A percentile compares a stretch with the other conserved stretches of the same genome.
These are phyloP conservation scores for Drosophila aff. DNA, from an alignment of 1,140 invertebrate genomes.

Conservation along the genomic window DNA sequence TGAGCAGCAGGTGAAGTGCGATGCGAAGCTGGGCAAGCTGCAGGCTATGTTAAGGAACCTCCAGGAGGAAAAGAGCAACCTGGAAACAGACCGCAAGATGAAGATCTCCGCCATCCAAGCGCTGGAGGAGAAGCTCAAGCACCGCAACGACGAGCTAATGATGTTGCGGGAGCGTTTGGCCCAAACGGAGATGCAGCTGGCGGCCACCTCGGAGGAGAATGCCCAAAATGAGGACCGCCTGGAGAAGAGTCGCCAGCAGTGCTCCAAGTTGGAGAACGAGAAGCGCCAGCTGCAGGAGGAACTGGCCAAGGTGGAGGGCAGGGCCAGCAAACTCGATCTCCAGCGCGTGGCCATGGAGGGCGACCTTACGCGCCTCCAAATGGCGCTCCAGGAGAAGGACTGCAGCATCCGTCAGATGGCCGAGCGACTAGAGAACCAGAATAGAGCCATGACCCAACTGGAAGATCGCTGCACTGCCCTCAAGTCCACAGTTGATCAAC, in stretches of 20 bases:
- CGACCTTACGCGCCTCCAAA: conserved; percentile 93
- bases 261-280: conserved; percentile 91
- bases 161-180: conserved; percentile 92
- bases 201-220: conserved; percentile 91
- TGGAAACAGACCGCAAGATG: conserved; percentile 90
- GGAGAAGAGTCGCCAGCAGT: conserved; percentile 89
- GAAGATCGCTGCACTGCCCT: conserved; percentile 90
- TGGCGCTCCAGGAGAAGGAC: conserved; percentile 94
- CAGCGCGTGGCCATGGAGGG: conserved; percentile 94
- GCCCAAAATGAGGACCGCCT: conserved; percentile 88
- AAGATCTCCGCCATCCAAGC: conserved; percentile 89
- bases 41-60: conserved; percentile 88
- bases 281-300: conserved; percentile 92
- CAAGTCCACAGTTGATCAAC: conserved; percentile 94
- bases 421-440: conserved; percentile 92
- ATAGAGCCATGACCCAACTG: conserved; percentile 90
- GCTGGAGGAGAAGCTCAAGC: conserved; percentile 89
- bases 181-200: conserved; percentile 90
- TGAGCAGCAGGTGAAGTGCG: conserved; percentile 89
- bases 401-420: conserved; percentile 89
- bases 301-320: conserved; percentile 90
- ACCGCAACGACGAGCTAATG: conserved; percentile 92
- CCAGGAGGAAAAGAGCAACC: conserved; percentile 91
- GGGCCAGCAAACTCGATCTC: conserved; percentile 93
- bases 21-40: conserved; percentile 89